A percentile compares a stretch with the other conserved stretches of the same genome.
These are phyloP conservation scores for Glareola pratincola DNA, from an alignment of 2,113 vertebrate species.

Conservation along the genomic window DNA sequence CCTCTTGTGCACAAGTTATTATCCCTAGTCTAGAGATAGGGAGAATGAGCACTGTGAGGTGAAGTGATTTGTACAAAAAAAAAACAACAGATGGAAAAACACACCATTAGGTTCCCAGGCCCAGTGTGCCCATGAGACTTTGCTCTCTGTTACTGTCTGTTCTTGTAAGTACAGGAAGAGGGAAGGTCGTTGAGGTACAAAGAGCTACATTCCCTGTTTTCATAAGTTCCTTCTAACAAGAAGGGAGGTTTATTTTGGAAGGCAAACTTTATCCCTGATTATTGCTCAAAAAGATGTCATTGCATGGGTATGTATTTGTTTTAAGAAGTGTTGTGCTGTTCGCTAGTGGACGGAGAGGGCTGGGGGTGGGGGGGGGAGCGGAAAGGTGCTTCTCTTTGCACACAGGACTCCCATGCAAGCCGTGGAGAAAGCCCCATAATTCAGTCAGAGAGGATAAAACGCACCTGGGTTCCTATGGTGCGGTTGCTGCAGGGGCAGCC, in stretches of 20 bases:
- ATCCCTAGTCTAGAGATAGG: background rate
- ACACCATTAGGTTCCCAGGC: background rate
- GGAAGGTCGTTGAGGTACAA: background rate
- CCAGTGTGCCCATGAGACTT: background rate
- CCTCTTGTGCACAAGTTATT: background rate
- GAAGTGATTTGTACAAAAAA: background rate
- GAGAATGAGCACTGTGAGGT: background rate
- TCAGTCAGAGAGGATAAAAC: background rate
- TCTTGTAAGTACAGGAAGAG: background rate
- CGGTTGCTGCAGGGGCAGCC: background rate
- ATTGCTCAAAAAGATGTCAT: background rate
- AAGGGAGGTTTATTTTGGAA: background rate
- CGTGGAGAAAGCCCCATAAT: background rate
- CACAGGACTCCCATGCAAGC: background rate
- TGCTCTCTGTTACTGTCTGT: background rate
- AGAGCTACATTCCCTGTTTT: background rate
- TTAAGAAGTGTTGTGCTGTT: background rate
- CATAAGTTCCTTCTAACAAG: background rate
- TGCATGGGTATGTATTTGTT: background rate
- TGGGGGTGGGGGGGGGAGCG: no score
- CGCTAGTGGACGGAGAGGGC: background rate
- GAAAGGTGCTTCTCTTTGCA: background rate
- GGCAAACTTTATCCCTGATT: background rate
- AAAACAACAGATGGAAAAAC: no score
- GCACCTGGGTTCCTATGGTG: accelerated